A percentile compares a stretch with the other conserved stretches of the same genome.
Conservation (phyloP, 2,888 invertebrate species). For the Cordilura impudica region DNA sequence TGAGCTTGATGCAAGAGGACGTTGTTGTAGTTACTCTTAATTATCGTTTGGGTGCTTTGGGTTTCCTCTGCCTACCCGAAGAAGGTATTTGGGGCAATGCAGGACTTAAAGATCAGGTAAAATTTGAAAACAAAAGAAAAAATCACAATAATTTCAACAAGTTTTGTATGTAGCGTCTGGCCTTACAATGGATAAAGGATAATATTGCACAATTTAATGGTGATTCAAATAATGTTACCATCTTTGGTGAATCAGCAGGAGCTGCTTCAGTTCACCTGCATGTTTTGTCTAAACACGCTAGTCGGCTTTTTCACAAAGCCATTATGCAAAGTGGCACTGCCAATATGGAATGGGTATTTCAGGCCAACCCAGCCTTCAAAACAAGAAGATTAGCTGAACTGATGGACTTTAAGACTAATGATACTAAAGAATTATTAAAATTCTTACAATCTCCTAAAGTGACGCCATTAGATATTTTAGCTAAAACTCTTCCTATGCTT, state of each 20-base stretch:
- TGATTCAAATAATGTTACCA: constrained; percentile 76
- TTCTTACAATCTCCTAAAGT: constrained; percentile 69
- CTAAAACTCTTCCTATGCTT: constrained; percentile 64
- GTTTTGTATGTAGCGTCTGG: constrained; percentile 70
- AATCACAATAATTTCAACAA: background rate
- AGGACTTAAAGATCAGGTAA: constrained; percentile 76
- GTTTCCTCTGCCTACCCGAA: constrained; percentile 74
- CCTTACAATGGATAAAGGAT: constrained; percentile 78
- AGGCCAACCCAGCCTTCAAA: constrained; percentile 66
- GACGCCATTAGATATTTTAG: constrained; percentile 63
- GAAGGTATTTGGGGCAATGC: constrained; percentile 75
- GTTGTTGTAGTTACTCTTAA: constrained; percentile 76
- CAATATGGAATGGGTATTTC: constrained; percentile 75
- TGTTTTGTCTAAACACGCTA: constrained; percentile 70
- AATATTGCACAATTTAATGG: constrained; percentile 78
- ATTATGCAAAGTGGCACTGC: constrained; percentile 75
- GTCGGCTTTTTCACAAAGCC: constrained; percentile 74
- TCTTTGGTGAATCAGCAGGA: constrained; percentile 77
- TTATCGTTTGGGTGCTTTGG: constrained; percentile 75
- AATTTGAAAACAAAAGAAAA: background rate
- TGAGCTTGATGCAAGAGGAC: constrained; percentile 73
- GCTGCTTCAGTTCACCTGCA: constrained; percentile 73
- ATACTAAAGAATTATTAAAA: constrained; percentile 62
- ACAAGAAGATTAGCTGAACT: constrained; percentile 69
- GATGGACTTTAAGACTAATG: constrained; percentile 65